phyloP scores from a whole-genome alignment of 2,888 invertebrate species.

The Diaprepes abbreviatus region DNA sequence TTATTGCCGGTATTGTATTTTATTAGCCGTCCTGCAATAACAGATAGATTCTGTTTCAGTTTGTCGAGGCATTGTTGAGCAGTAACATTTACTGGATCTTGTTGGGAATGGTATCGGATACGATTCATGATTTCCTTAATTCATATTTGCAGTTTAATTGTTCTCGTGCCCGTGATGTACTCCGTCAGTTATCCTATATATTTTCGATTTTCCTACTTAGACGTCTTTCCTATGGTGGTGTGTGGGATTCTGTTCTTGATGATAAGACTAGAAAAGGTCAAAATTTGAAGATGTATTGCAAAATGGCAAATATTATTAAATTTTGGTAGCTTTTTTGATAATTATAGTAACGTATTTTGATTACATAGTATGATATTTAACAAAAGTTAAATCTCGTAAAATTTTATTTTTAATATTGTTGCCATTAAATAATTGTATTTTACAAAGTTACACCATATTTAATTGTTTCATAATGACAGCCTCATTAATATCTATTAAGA shows the following conservation, averaged over 20 bases:
- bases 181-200: too few relatives aligned
- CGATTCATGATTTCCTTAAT: too few relatives aligned
- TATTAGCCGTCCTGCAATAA: too few relatives aligned
- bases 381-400: not conserved
- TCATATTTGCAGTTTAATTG: too few relatives aligned
- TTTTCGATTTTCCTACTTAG: too few relatives aligned
- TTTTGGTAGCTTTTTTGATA: not conserved
- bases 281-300: not conserved
- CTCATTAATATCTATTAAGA: not conserved
- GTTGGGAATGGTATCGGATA: too few relatives aligned
- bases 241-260: not conserved
- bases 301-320: not conserved
- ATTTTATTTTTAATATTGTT: not conserved
- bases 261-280: not conserved
- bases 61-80: too few relatives aligned
- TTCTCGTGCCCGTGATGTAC: too few relatives aligned
- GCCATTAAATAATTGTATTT: not conserved
- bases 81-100: too few relatives aligned
- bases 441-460: not conserved
- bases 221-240: too few relatives aligned
- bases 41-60: too few relatives aligned
- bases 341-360: not conserved
- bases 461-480: not conserved
- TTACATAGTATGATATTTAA: not conserved
- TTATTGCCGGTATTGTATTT: too few relatives aligned